Percentiles rank a stretch among this genome's conserved stretches.
These are phyloP conservation scores for Lucinisca nassula DNA, from an alignment of 2,888 invertebrate genomes.

Conservation along the genomic window DNA sequence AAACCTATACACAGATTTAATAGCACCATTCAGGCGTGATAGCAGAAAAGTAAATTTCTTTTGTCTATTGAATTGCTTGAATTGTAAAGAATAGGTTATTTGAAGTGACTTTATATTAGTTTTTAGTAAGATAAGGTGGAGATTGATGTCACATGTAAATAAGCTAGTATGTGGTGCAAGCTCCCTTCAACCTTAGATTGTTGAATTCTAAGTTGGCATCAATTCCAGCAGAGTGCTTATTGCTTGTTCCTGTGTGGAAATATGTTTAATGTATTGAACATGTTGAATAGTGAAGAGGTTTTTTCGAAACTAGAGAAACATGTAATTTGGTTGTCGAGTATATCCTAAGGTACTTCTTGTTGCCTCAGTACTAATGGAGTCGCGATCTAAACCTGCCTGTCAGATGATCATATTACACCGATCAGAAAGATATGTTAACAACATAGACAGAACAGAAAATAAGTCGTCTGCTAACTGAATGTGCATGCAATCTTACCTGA, in stretches of 20 bases:
- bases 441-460: background rate
- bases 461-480: background rate
- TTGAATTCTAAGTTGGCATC: too few species aligned
- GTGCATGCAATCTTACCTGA: background rate
- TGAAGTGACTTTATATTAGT: slow-evolving; percentile 13
- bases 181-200: too few species aligned
- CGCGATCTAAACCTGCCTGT: slow-evolving; percentile 15
- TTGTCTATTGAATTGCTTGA: slow-evolving; percentile 18
- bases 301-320: too few species aligned
- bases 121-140: slow-evolving; percentile 46
- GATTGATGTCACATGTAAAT: slow-evolving; percentile 58
- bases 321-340: too few species aligned
- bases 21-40: slow-evolving; percentile 19
- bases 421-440: slow-evolving; percentile 12
- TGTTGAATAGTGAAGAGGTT: too few species aligned
- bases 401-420: background rate
- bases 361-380: background rate
- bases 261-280: too few species aligned
- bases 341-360: too few species aligned
- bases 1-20: slow-evolving; percentile 23
- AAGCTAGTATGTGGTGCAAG: too few species aligned
- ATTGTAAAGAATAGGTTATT: background rate
- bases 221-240: too few species aligned
- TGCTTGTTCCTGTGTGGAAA: too few species aligned
- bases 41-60: slow-evolving; percentile 49